Percentiles rank a stretch among this genome's conserved stretches.
Conservation (phyloP, 2,113 vertebrate genomes). For the Diglossa brunneiventris region DNA sequence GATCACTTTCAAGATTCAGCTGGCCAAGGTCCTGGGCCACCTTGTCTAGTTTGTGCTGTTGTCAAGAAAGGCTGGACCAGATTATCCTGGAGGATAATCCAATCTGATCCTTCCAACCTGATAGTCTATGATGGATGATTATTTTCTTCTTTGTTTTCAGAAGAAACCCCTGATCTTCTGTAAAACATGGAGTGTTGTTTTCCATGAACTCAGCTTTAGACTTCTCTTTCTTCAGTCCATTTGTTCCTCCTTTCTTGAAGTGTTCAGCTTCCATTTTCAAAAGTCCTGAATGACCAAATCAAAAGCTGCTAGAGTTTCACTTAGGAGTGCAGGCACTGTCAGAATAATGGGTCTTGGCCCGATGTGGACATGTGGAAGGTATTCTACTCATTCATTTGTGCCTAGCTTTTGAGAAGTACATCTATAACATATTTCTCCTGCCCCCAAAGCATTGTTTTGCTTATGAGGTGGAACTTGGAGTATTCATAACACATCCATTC, state of each 20-base stretch:
- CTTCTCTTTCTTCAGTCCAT: neutral
- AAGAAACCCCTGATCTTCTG: neutral
- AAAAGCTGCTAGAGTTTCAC: neutral
- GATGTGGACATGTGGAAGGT: neutral
- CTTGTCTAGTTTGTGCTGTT: neutral
- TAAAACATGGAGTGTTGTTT: neutral
- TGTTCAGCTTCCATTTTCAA: neutral
- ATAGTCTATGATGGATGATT: neutral
- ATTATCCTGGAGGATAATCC: neutral
- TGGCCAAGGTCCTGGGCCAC: neutral
- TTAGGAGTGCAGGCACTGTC: neutral
- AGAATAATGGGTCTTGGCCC: neutral
- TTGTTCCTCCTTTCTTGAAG: neutral
- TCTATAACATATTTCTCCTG: neutral
- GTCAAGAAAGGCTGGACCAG: neutral
- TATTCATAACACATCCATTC: neutral
- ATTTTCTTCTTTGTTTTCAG: neutral
- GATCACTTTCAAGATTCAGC: neutral
- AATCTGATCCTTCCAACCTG: neutral
- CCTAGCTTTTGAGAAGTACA: neutral
- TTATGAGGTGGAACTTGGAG: neutral
- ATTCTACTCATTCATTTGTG: neutral
- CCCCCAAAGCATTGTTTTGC: neutral
- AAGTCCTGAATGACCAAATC: neutral
- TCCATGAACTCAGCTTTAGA: neutral